Evolutionary conservation across 2,888 invertebrate genomes (phyloP).

Genomic region (Xanthia togata): DNA sequence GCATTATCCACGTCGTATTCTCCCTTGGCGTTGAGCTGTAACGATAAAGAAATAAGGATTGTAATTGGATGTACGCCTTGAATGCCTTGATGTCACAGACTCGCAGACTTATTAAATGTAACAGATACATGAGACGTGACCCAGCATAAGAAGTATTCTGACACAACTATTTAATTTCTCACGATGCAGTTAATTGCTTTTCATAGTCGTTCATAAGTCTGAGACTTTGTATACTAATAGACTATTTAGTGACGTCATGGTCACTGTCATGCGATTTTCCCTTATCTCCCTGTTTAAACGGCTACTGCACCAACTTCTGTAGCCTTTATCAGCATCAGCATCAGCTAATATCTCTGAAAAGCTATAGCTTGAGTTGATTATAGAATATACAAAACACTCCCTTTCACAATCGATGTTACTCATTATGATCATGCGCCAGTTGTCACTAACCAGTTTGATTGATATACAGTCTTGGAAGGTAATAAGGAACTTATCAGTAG

Average conservation of each 20-base stretch:
- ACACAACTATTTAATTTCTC: conserved; percentile 42
- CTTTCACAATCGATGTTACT: not conserved
- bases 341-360: not conserved
- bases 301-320: not conserved
- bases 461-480: not conserved
- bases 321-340: not conserved
- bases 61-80: not conserved
- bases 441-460: not conserved
- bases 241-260: not conserved
- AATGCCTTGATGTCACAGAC: not conserved
- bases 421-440: too few relatives aligned
- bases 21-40: conserved; percentile 63
- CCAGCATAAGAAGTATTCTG: conserved; percentile 5
- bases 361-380: not conserved
- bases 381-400: not conserved
- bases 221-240: conserved; percentile 20
- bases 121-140: not conserved
- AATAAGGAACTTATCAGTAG: not conserved
- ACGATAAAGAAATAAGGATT: not conserved
- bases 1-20: conserved; percentile 45
- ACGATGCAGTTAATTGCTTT: conserved; percentile 19
- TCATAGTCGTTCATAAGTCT: conserved; percentile 7
- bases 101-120: not conserved
- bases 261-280: not conserved
- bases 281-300: not conserved